Evolutionary conservation across 2,888 invertebrate species (phyloP).

Genomic region (Lamproptera curius): DNA sequence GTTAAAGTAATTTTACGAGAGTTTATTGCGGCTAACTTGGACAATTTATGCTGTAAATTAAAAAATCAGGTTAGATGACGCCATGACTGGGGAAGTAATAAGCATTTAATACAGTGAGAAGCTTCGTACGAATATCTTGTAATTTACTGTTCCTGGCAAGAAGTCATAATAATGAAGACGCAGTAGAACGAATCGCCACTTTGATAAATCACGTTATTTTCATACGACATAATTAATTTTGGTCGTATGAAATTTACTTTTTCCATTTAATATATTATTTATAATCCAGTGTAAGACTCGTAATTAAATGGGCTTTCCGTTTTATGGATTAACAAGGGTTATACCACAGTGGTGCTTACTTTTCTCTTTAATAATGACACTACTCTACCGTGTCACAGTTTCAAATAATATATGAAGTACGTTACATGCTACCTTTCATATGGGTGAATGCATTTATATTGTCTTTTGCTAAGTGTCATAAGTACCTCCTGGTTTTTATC

Average conservation of each 20-base stretch:
- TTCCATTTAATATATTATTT: not conserved
- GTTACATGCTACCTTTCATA: too few species aligned
- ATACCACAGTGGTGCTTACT: not conserved
- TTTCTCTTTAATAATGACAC: not conserved
- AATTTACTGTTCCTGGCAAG: conserved; percentile 29
- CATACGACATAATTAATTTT: conserved; percentile 2
- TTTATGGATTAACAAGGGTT: not conserved
- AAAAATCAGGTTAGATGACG: too few species aligned
- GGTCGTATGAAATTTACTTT: not conserved
- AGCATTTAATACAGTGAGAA: conserved; percentile 32
- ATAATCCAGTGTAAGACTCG: not conserved
- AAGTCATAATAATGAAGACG: conserved; percentile 31
- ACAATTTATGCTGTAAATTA: too few species aligned
- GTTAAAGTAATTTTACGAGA: too few species aligned
- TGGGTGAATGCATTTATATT: too few species aligned
- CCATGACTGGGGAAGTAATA: not conserved
- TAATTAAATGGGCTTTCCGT: not conserved
- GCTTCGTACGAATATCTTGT: conserved; percentile 38
- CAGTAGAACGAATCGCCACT: conserved; percentile 23
- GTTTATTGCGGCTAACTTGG: too few species aligned
- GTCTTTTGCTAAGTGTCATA: too few species aligned
- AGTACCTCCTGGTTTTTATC: too few species aligned
- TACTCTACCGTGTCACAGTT: too few species aligned
- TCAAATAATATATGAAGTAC: too few species aligned
- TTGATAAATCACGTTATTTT: conserved; percentile 17